Percentiles rank a stretch among this genome's conserved stretches.
These are phyloP conservation scores for Phrynocephalus guinanensis DNA, from an alignment of 2,797 vertebrate genomes.

Conservation along the genomic window DNA sequence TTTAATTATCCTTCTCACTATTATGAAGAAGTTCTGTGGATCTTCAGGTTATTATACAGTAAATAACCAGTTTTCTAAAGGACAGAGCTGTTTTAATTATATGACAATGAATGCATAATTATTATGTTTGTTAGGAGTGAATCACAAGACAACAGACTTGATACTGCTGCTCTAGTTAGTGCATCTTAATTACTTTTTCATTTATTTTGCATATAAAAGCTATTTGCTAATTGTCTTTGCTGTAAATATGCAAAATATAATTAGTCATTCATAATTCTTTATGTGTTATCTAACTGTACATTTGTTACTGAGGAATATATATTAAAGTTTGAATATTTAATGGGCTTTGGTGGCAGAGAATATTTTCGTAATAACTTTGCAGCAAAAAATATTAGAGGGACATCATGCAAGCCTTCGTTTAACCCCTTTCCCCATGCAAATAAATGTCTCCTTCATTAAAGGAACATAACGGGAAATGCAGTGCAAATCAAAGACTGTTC, in stretches of 20 bases:
- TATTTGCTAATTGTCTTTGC: slow-evolving; percentile 99
- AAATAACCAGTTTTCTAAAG: slow-evolving; percentile 90
- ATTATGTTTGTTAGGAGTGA: slow-evolving; percentile 99
- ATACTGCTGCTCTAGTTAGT: slow-evolving; percentile 99
- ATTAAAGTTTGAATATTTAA: slow-evolving; percentile 86
- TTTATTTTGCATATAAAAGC: slow-evolving; percentile 99
- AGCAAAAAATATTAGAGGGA: slow-evolving; percentile 68
- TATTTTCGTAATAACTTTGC: slow-evolving; percentile 79
- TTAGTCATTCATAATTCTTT: slow-evolving; percentile 92
- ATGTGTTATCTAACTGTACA: slow-evolving; percentile 87
- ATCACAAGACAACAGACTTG: slow-evolving; percentile 99
- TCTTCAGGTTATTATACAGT: slow-evolving; percentile 85
- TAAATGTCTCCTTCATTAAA: slow-evolving; percentile 59
- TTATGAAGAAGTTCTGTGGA: slow-evolving; percentile 83
- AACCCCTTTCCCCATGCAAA: slow-evolving; percentile 76
- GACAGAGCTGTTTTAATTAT: slow-evolving; percentile 99
- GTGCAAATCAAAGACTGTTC: slow-evolving; percentile 56
- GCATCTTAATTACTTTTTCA: slow-evolving; percentile 99
- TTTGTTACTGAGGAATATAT: slow-evolving; percentile 86
- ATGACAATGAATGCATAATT: slow-evolving; percentile 99
- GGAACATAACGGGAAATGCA: slow-evolving; percentile 64
- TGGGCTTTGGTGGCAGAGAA: slow-evolving; percentile 74
- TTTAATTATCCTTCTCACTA: slow-evolving; percentile 84
- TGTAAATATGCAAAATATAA: slow-evolving; percentile 99
- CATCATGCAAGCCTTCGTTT: slow-evolving; percentile 71